Conservation (phyloP, 2,113 vertebrate species). For the Hippocampus mohnikei region DNA sequence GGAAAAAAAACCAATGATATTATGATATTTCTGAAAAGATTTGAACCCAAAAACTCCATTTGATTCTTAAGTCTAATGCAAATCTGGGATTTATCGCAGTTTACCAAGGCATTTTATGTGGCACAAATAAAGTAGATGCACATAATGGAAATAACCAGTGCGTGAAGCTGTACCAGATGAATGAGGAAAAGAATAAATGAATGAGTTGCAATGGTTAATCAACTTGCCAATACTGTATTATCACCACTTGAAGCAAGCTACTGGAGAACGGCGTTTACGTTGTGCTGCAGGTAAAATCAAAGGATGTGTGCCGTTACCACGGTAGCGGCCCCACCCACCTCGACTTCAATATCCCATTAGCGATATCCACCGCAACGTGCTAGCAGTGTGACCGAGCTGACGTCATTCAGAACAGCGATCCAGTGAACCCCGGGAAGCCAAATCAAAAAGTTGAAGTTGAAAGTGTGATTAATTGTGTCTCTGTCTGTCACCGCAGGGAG, state of each 20-base stretch:
- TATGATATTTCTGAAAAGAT: no score
- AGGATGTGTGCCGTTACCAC: conserved; percentile 25
- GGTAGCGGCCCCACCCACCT: conserved; percentile 47
- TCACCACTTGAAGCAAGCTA: background rate
- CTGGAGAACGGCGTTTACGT: background rate
- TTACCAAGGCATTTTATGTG: no score
- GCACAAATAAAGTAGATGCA: no score
- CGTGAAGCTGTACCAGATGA: no score
- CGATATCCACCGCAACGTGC: background rate
- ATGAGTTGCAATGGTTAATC: no score
- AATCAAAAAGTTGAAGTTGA: background rate
- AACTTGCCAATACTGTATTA: background rate
- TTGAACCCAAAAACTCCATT: no score
- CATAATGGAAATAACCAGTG: no score
- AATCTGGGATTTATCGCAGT: no score
- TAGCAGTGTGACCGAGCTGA: background rate
- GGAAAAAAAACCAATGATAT: no score
- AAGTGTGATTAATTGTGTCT: background rate
- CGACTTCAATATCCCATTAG: background rate
- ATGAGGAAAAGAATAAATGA: no score
- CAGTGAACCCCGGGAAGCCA: background rate
- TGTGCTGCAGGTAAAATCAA: background rate
- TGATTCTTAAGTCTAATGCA: no score
- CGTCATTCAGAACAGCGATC: conserved; percentile 3
- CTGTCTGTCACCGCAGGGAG: conserved; percentile 1